A percentile compares a stretch with the other conserved stretches of the same genome.
phyloP scores from a whole-genome alignment of 2,113 vertebrate genomes.

The Rhizomys pruinosus region DNA sequence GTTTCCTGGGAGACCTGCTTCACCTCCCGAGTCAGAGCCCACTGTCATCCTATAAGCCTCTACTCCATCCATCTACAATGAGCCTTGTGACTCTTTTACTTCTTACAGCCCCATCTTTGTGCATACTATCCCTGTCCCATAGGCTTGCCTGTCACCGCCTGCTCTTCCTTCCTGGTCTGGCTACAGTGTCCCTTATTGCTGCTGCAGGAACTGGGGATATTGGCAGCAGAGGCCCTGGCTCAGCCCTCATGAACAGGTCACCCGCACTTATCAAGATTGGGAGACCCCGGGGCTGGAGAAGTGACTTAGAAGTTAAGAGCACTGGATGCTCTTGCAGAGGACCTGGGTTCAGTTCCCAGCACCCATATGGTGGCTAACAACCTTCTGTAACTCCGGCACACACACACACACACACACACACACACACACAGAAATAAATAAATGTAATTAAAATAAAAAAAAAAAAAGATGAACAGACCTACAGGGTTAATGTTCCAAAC shows the following conservation, averaged over 20 bases:
- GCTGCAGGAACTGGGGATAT: neutral
- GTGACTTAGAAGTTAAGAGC: no score
- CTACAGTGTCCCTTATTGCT: neutral
- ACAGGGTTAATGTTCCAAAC: neutral
- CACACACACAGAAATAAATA: neutral
- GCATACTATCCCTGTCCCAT: fast-evolving
- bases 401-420: neutral
- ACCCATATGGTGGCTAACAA: neutral
- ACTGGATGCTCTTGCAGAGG: no score
- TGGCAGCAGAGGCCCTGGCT: neutral
- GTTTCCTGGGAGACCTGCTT: neutral
- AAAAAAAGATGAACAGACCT: neutral
- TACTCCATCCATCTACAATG: fast-evolving
- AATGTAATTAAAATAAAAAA: neutral
- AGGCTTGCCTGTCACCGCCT: neutral
- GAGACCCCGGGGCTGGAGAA: neutral
- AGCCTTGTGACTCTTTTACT: neutral
- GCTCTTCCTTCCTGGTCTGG: neutral
- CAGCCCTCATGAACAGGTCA: neutral
- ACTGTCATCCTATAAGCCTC: neutral
- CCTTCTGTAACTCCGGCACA: neutral
- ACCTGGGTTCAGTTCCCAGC: neutral
- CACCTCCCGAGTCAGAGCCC: neutral
- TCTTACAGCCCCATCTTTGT: neutral
- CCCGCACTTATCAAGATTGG: neutral